Conservation (phyloP, 2,797 vertebrate genomes). For the Amniataba percoides region DNA sequence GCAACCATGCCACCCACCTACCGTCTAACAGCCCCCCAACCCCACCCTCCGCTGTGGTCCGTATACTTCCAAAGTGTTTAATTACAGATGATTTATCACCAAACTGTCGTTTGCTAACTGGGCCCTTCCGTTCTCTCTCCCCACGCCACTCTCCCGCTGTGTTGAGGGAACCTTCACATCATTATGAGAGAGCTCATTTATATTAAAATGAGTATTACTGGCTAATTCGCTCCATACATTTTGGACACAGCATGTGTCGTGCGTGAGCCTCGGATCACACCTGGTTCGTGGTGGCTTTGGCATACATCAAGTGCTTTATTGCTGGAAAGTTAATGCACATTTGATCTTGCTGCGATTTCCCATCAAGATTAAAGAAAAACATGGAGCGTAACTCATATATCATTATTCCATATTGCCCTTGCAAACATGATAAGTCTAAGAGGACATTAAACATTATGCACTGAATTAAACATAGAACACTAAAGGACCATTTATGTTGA, state of each 20-base stretch:
- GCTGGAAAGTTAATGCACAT: constrained; percentile 74
- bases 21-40: constrained; percentile 52
- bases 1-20: constrained; percentile 68
- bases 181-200: constrained; percentile 86
- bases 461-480: constrained; percentile 62
- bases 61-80: constrained; percentile 85
- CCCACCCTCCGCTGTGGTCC: constrained; percentile 70
- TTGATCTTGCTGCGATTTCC: constrained; percentile 80
- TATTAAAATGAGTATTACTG: constrained; percentile 87
- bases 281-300: constrained; percentile 63
- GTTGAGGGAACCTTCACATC: constrained; percentile 80
- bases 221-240: constrained; percentile 86
- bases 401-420: constrained; percentile 63
- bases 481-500: constrained; percentile 64
- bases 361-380: constrained; percentile 80
- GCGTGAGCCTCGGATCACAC: constrained; percentile 66
- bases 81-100: constrained; percentile 88
- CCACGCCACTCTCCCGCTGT: constrained; percentile 74
- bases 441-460: constrained; percentile 62
- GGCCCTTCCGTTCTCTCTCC: constrained; percentile 75
- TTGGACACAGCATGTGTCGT: constrained; percentile 80
- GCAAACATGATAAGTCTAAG: constrained; percentile 68
- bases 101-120: constrained; percentile 83
- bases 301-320: constrained; percentile 82
- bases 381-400: constrained; percentile 64